phyloP scores from a whole-genome alignment of 2,888 invertebrate species.

The Eupithecia pulchellata region DNA sequence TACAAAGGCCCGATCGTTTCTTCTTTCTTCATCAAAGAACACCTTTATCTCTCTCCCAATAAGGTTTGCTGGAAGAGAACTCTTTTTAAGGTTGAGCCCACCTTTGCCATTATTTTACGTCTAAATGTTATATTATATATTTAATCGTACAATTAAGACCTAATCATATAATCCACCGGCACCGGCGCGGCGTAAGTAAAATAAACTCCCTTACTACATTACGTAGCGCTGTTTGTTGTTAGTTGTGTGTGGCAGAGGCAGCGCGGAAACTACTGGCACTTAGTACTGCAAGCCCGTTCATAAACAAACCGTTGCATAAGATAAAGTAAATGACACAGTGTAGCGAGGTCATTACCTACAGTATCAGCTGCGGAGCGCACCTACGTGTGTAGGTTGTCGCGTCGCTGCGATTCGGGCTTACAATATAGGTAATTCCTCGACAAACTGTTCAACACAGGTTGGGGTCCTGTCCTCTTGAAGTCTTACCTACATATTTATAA shows the following conservation, averaged over 20 bases:
- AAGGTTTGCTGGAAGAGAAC: no score
- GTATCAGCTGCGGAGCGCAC: no score
- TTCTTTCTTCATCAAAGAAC: no score
- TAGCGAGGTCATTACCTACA: neutral
- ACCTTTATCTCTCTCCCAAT: no score
- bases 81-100: no score
- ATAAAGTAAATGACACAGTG: slow-evolving; percentile 5
- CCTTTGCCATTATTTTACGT: no score
- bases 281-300: slow-evolving; percentile 13
- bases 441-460: neutral
- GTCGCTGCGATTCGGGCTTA: neutral
- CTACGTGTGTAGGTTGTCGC: neutral
- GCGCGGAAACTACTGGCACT: slow-evolving; percentile 15
- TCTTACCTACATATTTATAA: neutral
- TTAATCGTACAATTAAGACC: no score
- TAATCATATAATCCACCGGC: neutral
- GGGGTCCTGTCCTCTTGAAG: neutral
- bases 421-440: neutral
- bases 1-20: neutral
- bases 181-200: neutral
- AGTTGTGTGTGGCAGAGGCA: neutral
- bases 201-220: neutral
- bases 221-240: slow-evolving; percentile 10
- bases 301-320: slow-evolving; percentile 32
- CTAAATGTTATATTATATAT: no score